Evolutionary conservation across 2,113 vertebrate species (phyloP), one percentile per base, ranked within the genome.

Genomic region (Merops nubicus): DNA sequence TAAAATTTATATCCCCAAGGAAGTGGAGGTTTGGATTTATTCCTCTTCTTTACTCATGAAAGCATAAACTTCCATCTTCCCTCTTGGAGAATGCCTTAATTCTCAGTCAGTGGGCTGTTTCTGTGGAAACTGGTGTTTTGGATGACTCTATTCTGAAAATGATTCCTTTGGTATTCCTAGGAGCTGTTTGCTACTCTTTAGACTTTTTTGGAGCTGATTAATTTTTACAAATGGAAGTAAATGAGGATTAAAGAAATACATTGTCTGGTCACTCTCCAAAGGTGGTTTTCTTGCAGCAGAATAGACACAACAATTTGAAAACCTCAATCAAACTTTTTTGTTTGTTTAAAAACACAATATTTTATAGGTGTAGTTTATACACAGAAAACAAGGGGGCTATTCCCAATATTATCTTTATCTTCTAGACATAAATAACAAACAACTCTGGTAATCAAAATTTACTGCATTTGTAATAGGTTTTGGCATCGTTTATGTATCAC

Each of bases 361-460:
- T 97, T 98, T 98, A 97, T 97, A 23, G 86, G 64, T 94, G 78
- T 88, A 93, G 96, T 97, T 97, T 97, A 96, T 91, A 94, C 36
- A 56, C 67, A 48, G 70, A 95, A 95, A 93, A 92, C 91, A 94
- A 96, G 95, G 96, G 78, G 69, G 70, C 79, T 93, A 90, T 97
- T 97, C 89, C 91, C 75, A 97, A 95, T 97, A 97, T 98, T 97
- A 97, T 96, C 85, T 98, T 97, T 97, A 98, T 97, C 94, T 97
- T 92, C 82, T 76, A 78, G 62, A 90, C 90, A 96, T 97, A 98
- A 98, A 98, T 97, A 97, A 94, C 93, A 97, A 98, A 97, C 96
- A 97, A 97, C 92, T 96, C 83, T 1, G 7, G 92, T 97, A 97
- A 98, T 98, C 96, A 97, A 98, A 98, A 98, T 98, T 97, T 98